Evolutionary conservation across 2,888 invertebrate species (phyloP), one percentile per base, ranked within the genome.

Genomic region (Drosophila gaucha): DNA sequence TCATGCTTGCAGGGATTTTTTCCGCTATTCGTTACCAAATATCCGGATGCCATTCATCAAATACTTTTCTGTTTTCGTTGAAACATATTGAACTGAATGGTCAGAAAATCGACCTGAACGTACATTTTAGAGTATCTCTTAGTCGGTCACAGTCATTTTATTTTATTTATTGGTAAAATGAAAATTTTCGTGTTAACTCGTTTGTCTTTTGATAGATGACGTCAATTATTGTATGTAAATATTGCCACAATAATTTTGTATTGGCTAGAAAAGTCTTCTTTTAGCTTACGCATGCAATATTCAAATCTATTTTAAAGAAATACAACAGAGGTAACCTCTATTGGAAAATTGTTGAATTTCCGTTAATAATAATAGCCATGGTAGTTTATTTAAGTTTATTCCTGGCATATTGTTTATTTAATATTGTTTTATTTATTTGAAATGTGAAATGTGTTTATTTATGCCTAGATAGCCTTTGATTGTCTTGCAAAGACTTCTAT

Each of bases 241-340:
- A 44, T 44, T n/a, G n/a, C n/a, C n/a, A n/a, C n/a, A n/a, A n/a
- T n/a, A n/a, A n/a, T n/a, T n/a, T n/a, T n/a, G n/a, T n/a, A n/a
- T n/a, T 30, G 28, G 30, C 30, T 18, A n/a, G 26, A 2, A 44
- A 8, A 6, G 12, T 18, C 12, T 4, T 14, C 26, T 9, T 2
- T 9, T 0, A 9, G 9, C 2, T 26, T 6, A 18, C 16, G 26
- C 43, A 44, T 44, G 43, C 43, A 44, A 44, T 44, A 44, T 18
- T 44, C 43, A 44, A 28, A 44, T 28, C 43, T 18, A 44, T 28
- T 43, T 14, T 6, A 10, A 26, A 43, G 22, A 10, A 43, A 43
- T 16, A 14, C 6, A 26, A 26, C 26, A 16, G 24, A 9, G 1
- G 10, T 28, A 16, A 10, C 3, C 43, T 28, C 43, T 6, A 10